Conservation (phyloP, 2,888 invertebrate genomes). For the Synergus laeviventris region DNA sequence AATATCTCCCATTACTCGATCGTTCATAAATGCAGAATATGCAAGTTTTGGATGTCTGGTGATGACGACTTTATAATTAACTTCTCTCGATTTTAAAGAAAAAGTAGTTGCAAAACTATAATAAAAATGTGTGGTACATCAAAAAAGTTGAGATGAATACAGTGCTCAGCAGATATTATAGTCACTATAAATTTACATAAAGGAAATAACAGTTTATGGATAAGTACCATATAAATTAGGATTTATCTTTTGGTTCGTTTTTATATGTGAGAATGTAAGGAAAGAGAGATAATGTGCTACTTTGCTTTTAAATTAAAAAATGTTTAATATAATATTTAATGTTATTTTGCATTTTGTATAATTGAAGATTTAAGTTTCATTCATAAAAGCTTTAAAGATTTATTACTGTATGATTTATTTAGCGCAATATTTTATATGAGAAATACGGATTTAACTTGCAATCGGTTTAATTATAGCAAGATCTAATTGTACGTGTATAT, state of each 20-base stretch:
- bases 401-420: no score
- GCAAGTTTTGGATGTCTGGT: conserved; percentile 2
- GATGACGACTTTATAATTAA: neutral
- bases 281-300: no score
- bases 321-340: no score
- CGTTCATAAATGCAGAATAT: conserved; percentile 5
- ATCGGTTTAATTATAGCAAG: neutral
- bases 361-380: no score
- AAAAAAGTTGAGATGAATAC: neutral
- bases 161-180: neutral
- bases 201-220: neutral
- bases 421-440: neutral
- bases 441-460: neutral
- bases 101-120: neutral
- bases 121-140: neutral
- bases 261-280: no score
- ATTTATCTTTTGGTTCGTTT: neutral
- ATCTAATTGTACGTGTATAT: neutral
- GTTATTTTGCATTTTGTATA: no score
- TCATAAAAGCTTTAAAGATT: no score
- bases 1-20: neutral
- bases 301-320: no score
- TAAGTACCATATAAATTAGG: neutral
- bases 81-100: neutral
- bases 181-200: neutral